A percentile compares a stretch with the other conserved stretches of the same genome.
These are phyloP conservation scores for Trinorchestia longiramus DNA, from an alignment of 1,140 invertebrate genomes.

Conservation along the genomic window DNA sequence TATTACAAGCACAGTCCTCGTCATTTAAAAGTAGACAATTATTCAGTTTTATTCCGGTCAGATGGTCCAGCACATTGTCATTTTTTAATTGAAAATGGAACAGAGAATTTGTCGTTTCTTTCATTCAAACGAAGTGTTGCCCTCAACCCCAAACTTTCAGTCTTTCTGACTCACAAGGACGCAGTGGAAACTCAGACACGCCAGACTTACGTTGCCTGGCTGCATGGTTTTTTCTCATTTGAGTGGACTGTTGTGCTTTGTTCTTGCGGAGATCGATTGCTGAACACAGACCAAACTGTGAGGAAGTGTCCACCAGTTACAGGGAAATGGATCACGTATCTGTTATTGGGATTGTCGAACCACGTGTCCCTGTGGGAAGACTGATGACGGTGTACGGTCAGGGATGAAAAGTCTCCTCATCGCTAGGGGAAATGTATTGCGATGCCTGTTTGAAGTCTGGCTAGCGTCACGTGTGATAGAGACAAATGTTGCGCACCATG, in stretches of 20 bases:
- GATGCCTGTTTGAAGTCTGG: not conserved
- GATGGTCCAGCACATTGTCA: not conserved
- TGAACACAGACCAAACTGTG: conserved; percentile 19
- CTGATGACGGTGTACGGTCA: not conserved
- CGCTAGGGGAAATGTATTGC: not conserved
- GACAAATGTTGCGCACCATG: not conserved
- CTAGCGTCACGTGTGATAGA: conserved; percentile 10
- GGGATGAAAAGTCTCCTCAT: not conserved
- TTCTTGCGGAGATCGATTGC: conserved; percentile 24
- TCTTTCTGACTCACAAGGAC: not conserved
- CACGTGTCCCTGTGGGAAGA: conserved; percentile 14
- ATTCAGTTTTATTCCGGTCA: not conserved
- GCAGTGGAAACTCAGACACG: not conserved
- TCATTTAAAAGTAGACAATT: not conserved
- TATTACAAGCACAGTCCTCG: not conserved
- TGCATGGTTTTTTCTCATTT: not conserved
- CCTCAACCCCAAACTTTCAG: not conserved
- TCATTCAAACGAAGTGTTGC: not conserved
- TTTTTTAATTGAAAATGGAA: not conserved
- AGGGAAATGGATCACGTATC: conserved; percentile 33
- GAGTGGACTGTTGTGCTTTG: conserved; percentile 2
- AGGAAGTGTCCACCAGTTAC: conserved; percentile 1
- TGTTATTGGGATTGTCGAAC: conserved; percentile 34
- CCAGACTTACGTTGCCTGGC: not conserved
- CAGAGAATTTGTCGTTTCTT: not conserved